phyloP scores from a whole-genome alignment of 2,888 invertebrate species.

The Trachelus iudaicus region DNA sequence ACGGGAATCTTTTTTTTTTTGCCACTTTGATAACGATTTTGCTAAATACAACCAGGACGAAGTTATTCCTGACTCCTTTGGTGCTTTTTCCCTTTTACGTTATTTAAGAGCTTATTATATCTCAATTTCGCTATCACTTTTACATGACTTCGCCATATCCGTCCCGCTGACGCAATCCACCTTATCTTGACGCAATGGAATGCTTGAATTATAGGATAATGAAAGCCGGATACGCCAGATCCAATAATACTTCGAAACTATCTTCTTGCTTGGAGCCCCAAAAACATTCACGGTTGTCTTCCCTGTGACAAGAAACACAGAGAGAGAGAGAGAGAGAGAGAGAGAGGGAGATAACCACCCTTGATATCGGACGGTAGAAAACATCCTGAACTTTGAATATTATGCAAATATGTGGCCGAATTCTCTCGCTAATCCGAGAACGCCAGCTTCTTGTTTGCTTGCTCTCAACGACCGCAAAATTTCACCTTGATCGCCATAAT shows the following conservation, averaged over 20 bases:
- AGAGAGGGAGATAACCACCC: background rate
- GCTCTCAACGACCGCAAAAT: too few relatives aligned
- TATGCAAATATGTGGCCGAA: slow-evolving; percentile 9
- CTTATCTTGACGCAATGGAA: background rate
- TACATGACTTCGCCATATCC: slow-evolving; percentile 16
- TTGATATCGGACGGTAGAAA: background rate
- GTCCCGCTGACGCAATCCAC: background rate
- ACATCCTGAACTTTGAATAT: slow-evolving; percentile 16
- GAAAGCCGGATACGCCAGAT: background rate
- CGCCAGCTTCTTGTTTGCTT: too few relatives aligned
- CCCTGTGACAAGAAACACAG: background rate
- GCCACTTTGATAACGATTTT: slow-evolving; percentile 44
- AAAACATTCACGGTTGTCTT: slow-evolving; percentile 10
- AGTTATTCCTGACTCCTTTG: slow-evolving; percentile 25
- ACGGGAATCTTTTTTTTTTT: slow-evolving; percentile 49
- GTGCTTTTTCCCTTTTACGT: background rate
- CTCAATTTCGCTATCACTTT: slow-evolving; percentile 37
- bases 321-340: background rate
- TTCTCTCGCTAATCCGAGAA: background rate
- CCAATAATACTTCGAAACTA: slow-evolving; percentile 19
- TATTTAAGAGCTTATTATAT: background rate
- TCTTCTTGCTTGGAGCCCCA: slow-evolving; percentile 13
- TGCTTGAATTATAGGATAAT: background rate
- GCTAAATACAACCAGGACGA: slow-evolving; percentile 38
- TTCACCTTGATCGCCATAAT: too few relatives aligned